Conservation (phyloP, 1,140 invertebrate genomes). For the Bombus superbus region DNA sequence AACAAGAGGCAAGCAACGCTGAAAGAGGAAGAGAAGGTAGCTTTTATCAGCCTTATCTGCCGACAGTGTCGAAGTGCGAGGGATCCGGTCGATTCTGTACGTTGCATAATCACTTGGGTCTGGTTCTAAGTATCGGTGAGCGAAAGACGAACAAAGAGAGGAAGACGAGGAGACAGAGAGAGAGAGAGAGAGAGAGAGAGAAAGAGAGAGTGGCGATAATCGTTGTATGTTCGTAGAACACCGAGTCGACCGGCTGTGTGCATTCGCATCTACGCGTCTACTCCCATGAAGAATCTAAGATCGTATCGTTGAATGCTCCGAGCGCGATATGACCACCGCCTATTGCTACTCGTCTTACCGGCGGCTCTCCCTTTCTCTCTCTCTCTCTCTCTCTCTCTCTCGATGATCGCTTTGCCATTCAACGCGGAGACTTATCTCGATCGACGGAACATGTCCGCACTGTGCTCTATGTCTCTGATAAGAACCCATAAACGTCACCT, state of each 20-base stretch:
- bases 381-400: conserved; percentile 25
- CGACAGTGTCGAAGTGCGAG: conserved; percentile 35
- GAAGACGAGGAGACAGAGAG: not conserved
- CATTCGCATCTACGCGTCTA: conserved; percentile 12
- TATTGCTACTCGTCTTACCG: conserved; percentile 79
- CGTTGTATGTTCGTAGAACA: conserved; percentile 28
- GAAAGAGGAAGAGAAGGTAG: not conserved
- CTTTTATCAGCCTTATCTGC: conserved; percentile 40
- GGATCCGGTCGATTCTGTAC: conserved; percentile 2
- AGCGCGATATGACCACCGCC: conserved; percentile 78
- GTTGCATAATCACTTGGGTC: conserved; percentile 20
- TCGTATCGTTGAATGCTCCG: conserved; percentile 71
- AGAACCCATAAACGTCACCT: conserved; percentile 32
- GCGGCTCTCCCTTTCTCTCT: conserved; percentile 51
- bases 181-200: not conserved
- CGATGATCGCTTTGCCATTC: conserved; percentile 69
- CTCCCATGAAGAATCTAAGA: conserved; percentile 62
- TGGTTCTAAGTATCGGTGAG: conserved; percentile 18
- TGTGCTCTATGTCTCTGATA: conserved; percentile 26
- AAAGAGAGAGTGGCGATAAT: conserved; percentile 24
- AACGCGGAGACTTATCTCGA: conserved; percentile 74
- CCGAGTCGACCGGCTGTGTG: conserved; percentile 23
- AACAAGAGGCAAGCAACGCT: not conserved
- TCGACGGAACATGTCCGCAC: conserved; percentile 55
- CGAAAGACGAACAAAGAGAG: not conserved